Conservation (phyloP, 2,797 vertebrate genomes). For the Notolabrus celidotus region DNA sequence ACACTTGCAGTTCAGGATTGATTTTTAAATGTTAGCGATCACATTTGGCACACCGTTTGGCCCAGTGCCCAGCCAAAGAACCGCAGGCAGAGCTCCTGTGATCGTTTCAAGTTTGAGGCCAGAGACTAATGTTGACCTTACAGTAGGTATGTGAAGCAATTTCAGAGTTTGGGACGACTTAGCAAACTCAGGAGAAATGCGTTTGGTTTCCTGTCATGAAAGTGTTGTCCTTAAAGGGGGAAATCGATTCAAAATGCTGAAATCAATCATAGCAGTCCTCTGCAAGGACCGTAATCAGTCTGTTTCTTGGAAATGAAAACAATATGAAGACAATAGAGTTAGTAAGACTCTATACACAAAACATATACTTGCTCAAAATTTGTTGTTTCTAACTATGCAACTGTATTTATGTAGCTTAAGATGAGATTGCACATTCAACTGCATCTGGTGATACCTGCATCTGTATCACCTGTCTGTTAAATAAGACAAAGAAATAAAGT, state of each 20-base stretch:
- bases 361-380: background rate
- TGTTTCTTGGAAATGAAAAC: background rate
- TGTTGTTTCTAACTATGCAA: background rate
- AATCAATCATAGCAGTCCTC: background rate
- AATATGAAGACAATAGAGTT: background rate
- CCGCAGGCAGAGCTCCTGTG: slow-evolving; percentile 22
- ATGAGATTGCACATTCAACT: too few relatives aligned
- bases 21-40: slow-evolving; percentile 66
- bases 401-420: background rate
- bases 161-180: slow-evolving; percentile 29
- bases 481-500: too few relatives aligned
- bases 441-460: too few relatives aligned
- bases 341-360: background rate
- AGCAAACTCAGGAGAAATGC: slow-evolving; percentile 16
- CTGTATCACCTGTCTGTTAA: too few relatives aligned
- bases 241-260: slow-evolving; percentile 2
- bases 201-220: slow-evolving; percentile 10
- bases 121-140: slow-evolving; percentile 42
- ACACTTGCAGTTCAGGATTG: slow-evolving; percentile 44
- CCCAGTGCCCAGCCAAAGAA: slow-evolving; percentile 42
- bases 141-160: slow-evolving; percentile 33
- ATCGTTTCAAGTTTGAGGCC: slow-evolving; percentile 43
- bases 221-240: background rate
- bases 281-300: background rate
- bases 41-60: slow-evolving; percentile 48